phyloP scores from a whole-genome alignment of 1,140 invertebrate genomes.

The Theocolax elegans region DNA sequence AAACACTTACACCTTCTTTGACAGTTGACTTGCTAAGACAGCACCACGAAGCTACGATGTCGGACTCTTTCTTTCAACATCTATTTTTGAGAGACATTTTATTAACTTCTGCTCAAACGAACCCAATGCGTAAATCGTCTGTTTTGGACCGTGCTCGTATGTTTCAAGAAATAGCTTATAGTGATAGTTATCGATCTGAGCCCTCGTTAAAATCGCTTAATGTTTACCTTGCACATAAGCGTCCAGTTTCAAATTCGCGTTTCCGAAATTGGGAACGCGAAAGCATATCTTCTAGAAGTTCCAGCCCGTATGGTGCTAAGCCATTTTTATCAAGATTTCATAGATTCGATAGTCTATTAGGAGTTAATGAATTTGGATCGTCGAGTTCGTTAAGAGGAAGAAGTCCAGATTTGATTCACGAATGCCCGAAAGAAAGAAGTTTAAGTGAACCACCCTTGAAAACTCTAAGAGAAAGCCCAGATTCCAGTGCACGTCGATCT shows the following conservation, averaged over 20 bases:
- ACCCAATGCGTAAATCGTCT: slow-evolving; percentile 63
- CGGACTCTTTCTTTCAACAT: slow-evolving; percentile 77
- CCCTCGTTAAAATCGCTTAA: slow-evolving; percentile 70
- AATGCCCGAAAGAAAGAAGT: slow-evolving; percentile 60
- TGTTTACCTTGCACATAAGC: slow-evolving; percentile 75
- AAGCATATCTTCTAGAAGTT: slow-evolving; percentile 62
- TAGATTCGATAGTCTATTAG: slow-evolving; percentile 60
- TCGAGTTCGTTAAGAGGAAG: slow-evolving; percentile 48
- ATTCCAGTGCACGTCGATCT: slow-evolving; percentile 54
- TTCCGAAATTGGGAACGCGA: slow-evolving; percentile 76
- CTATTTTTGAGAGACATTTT: slow-evolving; percentile 71
- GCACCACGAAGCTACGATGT: slow-evolving; percentile 70
- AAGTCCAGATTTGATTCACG: slow-evolving; percentile 54
- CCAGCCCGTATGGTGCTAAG: slow-evolving; percentile 59
- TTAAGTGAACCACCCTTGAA: slow-evolving; percentile 65
- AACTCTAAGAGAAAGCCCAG: slow-evolving; percentile 48
- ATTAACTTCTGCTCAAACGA: slow-evolving; percentile 54
- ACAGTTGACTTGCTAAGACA: slow-evolving; percentile 68
- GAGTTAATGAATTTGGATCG: slow-evolving; percentile 57
- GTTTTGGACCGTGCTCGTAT: slow-evolving; percentile 74
- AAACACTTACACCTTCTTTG: slow-evolving; percentile 39
- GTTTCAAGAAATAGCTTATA: slow-evolving; percentile 67
- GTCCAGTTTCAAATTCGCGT: slow-evolving; percentile 77
- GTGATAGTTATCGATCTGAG: slow-evolving; percentile 65
- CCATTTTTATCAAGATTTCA: slow-evolving; percentile 58